Conservation (phyloP, 2,113 vertebrate species). For the Engystomops pustulosus region DNA sequence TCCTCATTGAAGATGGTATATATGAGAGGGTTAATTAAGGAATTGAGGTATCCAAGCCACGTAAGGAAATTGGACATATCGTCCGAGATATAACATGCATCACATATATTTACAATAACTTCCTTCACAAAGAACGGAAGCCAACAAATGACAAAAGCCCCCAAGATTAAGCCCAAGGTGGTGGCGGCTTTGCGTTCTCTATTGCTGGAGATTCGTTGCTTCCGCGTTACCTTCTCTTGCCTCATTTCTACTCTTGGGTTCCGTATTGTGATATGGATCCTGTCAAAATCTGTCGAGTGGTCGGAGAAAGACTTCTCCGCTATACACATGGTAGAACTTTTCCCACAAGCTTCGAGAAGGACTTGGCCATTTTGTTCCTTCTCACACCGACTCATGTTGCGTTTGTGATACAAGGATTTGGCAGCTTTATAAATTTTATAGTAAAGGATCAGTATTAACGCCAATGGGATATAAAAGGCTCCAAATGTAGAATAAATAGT, state of each 20-base stretch:
- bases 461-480: constrained; percentile 94
- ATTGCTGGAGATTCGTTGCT: constrained; percentile 88
- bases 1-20: constrained; percentile 99
- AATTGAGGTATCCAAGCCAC: constrained; percentile 98
- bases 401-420: constrained; percentile 90
- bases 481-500: constrained; percentile 95
- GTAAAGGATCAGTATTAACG: constrained; percentile 95
- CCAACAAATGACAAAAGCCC: constrained; percentile 98
- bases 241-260: constrained; percentile 78
- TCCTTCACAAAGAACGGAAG: constrained; percentile 98
- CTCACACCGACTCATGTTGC: constrained; percentile 83
- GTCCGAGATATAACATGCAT: constrained; percentile 84
- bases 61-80: constrained; percentile 93
- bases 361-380: constrained; percentile 88
- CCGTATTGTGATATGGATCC: constrained; percentile 71
- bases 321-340: constrained; percentile 77
- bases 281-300: constrained; percentile 85
- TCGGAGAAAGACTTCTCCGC: constrained; percentile 89
- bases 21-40: constrained; percentile 96
- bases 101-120: constrained; percentile 91
- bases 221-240: constrained; percentile 82
- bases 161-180: constrained; percentile 91
- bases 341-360: constrained; percentile 81
- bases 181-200: constrained; percentile 93
- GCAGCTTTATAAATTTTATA: constrained; percentile 98